Evolutionary conservation across 2,797 vertebrate genomes (phyloP).

Genomic region (Trachops cirrhosus): DNA sequence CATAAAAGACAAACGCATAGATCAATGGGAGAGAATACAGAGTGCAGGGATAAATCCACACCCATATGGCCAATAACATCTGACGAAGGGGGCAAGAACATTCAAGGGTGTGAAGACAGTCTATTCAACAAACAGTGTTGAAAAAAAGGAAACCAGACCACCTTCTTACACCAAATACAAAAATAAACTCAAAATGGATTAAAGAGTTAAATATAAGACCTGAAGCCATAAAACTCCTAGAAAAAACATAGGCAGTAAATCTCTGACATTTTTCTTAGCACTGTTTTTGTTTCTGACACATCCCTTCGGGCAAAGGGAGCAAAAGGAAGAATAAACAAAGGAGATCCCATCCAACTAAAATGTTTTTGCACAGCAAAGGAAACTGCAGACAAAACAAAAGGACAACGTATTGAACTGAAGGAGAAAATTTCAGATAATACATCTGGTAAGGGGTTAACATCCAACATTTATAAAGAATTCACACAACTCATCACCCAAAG

Average conservation of each 20-base stretch:
- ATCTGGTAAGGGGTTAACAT: background rate
- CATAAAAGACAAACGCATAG: background rate
- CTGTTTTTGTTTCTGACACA: background rate
- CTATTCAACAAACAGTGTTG: background rate
- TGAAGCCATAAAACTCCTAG: background rate
- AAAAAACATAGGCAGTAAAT: background rate
- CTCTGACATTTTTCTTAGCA: background rate
- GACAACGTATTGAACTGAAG: background rate
- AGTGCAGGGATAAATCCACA: background rate
- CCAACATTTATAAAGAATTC: background rate
- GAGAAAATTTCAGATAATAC: background rate
- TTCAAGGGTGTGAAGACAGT: background rate
- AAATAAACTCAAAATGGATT: background rate
- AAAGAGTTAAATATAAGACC: background rate
- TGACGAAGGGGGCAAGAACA: background rate
- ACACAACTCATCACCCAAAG: background rate
- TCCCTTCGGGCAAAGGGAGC: background rate
- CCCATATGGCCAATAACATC: background rate
- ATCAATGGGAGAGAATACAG: background rate
- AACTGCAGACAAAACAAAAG: background rate
- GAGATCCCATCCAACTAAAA: background rate
- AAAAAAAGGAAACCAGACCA: background rate
- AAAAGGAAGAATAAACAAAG: background rate
- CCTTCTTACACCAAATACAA: background rate
- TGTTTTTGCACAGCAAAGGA: background rate